These are phyloP conservation scores for Picathartes gymnocephalus DNA, from an alignment of 2,113 vertebrate species.

Conservation along the genomic window DNA sequence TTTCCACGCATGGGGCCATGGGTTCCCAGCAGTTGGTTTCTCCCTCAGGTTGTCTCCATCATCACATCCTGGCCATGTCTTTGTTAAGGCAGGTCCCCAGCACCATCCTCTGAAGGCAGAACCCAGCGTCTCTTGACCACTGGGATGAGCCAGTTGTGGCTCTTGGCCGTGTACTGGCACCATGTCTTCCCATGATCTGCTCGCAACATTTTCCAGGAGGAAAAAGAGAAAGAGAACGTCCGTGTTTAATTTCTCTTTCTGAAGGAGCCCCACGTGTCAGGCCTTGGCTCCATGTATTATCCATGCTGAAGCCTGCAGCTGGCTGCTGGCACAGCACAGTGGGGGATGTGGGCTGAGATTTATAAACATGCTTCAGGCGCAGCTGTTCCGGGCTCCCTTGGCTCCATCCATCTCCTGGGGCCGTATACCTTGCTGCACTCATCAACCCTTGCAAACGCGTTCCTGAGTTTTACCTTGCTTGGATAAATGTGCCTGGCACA, in stretches of 20 bases:
- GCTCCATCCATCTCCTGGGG: conserved; percentile 10
- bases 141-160: fast-evolving
- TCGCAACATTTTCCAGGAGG: neutral
- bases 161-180: neutral
- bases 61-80: fast-evolving
- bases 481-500: neutral
- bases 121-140: neutral
- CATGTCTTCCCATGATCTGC: neutral
- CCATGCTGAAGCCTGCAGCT: conserved; percentile 1
- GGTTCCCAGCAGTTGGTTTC: neutral
- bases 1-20: fast-evolving
- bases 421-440: neutral
- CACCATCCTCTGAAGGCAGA: neutral
- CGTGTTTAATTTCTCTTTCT: neutral
- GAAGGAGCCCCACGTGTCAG: neutral
- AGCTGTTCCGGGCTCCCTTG: conserved; percentile 19
- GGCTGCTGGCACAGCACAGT: conserved; percentile 22
- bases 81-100: neutral
- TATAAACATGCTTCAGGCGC: conserved; percentile 44
- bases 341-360: neutral
- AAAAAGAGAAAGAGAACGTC: neutral
- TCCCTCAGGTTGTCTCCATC: fast-evolving
- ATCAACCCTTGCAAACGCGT: neutral
- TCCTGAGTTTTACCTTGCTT: conserved; percentile 5
- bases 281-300: neutral